Percentiles rank a stretch among this genome's conserved stretches.
phyloP scores from a whole-genome alignment of 2,797 vertebrate species.

The Emys orbicularis region DNA sequence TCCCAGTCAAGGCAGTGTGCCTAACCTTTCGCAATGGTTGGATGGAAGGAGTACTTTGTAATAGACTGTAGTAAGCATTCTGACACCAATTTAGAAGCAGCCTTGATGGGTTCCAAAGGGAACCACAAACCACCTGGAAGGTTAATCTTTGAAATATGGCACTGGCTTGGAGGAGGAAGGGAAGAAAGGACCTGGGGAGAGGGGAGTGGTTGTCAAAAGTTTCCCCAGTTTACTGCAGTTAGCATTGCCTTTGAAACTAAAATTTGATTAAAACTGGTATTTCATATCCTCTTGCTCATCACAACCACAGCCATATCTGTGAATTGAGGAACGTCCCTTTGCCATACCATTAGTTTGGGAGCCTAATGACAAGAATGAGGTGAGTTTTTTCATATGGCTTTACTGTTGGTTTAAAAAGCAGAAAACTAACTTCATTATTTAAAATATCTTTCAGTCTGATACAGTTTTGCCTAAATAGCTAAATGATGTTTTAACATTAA shows the following conservation, averaged over 20 bases:
- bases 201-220: background rate
- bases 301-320: background rate
- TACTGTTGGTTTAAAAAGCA: background rate
- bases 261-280: background rate
- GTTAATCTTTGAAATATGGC: background rate
- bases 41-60: background rate
- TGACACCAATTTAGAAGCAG: background rate
- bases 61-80: background rate
- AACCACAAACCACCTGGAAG: background rate
- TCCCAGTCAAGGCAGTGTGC: background rate
- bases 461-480: conserved; percentile 18
- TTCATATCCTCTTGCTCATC: background rate
- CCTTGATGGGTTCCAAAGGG: background rate
- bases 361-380: background rate
- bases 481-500: background rate
- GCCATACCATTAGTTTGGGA: background rate
- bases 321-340: background rate
- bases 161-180: conserved; percentile 11
- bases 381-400: background rate
- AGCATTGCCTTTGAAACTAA: background rate
- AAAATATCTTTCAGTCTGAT: conserved; percentile 18
- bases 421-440: background rate
- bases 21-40: background rate
- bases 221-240: background rate
- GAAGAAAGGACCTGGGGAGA: background rate